Evolutionary conservation across 2,113 vertebrate genomes (phyloP), one percentile per base, ranked within the genome.

Genomic region (Gadus macrocephalus): DNA sequence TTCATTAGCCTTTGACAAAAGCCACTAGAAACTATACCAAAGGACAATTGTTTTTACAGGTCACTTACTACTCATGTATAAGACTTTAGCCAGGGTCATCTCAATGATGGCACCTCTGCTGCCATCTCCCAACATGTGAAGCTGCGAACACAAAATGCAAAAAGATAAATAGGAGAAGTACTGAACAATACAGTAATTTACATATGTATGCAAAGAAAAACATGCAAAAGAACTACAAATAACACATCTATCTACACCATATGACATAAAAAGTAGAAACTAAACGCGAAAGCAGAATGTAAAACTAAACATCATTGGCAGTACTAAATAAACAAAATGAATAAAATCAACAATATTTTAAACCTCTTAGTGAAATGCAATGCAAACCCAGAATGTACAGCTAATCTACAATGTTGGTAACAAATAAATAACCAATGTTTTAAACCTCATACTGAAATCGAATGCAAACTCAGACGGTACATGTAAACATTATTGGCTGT

Each of bases 51-150:
- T n/a, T 4, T 4, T 38, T 11, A n/a, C 53, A 56, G 42, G 19
- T 19, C 69, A 93, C 97, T 95, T 86, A 98, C 97, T 90, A 76
- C 89, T 95, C 9, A 85, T 78, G 56, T 95, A 93, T 60, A 95
- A 91, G 53, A 98, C 70, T 90, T 99, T 99, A 0, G 96, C 89
- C 62, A 99, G 89, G 19, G 94, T 93, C 81, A 96, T 96, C 87
- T 99, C 97, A 67, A 99, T 89, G 0, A 89, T 42, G 0, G 95
- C 94, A 11, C 97, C 97, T 79, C 97, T 93, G 79, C 91, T 94
- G 71, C 97, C 95, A 22, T 95, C 95, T 15, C 95, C 95, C 56
- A 98, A 84, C 97, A 99, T 98, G 74, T 99, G 97, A 56, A 99
- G 90, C 97, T 99, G 78, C 31, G 71, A 28, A n/a, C 1, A 7